A percentile compares a stretch with the other conserved stretches of the same genome.
Conservation (phyloP, 2,888 invertebrate genomes). For the Marronus borbonicus region DNA sequence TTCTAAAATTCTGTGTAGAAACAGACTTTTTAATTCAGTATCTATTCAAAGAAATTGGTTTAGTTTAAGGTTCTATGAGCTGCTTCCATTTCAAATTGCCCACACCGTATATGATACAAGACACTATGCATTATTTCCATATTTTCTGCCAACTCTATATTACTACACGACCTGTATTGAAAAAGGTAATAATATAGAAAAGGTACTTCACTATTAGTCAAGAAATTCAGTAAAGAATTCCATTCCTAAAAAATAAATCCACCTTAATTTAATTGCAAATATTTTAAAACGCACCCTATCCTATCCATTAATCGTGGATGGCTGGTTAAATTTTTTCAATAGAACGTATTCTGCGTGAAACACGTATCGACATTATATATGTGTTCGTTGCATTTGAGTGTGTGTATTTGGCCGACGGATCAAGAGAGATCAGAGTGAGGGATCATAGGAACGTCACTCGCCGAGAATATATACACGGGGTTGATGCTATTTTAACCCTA, state of each 20-base stretch:
- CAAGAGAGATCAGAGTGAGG: conserved; percentile 62
- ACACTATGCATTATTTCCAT: no score
- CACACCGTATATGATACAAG: no score
- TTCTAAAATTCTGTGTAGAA: no score
- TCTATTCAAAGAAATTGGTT: no score
- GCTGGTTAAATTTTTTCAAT: conserved; percentile 15
- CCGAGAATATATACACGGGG: conserved; percentile 61
- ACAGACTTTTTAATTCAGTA: no score
- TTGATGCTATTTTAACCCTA: conserved; percentile 66
- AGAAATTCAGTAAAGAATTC: no score
- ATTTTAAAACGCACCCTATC: not conserved
- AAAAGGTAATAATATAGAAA: no score
- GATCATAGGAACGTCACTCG: conserved; percentile 64
- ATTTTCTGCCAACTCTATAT: no score
- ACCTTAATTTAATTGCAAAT: not conserved
- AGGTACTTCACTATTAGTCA: no score
- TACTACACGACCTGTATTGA: no score
- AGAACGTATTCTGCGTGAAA: not conserved
- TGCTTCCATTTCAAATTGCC: no score
- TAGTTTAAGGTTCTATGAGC: no score
- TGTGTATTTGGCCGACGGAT: conserved; percentile 49
- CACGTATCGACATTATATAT: conserved; percentile 1
- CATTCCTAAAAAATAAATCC: not conserved
- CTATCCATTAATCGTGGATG: conserved; percentile 5
- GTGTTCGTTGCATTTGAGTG: not conserved